phyloP scores from a whole-genome alignment of 2,797 vertebrate species.

The Cryptoprocta ferox region DNA sequence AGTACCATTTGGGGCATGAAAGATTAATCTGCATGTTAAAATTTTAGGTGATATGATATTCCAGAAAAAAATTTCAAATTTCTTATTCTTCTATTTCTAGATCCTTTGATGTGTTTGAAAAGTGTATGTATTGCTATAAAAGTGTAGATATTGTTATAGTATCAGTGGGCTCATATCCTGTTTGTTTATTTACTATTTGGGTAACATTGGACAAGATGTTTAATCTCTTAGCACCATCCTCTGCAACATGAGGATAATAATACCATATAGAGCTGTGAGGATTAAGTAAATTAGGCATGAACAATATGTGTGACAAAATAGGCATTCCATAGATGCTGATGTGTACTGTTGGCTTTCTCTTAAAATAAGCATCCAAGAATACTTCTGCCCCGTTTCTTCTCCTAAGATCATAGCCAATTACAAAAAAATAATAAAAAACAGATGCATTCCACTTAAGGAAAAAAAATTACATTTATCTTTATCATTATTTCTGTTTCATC shows the following conservation, averaged over 20 bases:
- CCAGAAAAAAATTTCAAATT: background rate
- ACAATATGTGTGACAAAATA: background rate
- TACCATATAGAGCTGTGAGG: background rate
- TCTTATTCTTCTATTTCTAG: background rate
- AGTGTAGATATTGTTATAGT: background rate
- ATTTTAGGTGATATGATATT: background rate
- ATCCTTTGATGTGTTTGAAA: background rate
- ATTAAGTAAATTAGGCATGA: background rate
- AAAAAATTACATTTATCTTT: background rate
- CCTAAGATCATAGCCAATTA: background rate
- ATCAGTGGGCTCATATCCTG: background rate
- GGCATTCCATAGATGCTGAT: background rate
- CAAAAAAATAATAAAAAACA: background rate
- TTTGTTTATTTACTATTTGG: background rate
- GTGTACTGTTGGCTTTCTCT: background rate
- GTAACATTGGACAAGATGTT: background rate
- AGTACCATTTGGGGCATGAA: background rate
- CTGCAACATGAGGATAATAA: background rate
- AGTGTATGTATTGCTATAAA: background rate
- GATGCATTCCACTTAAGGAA: background rate
- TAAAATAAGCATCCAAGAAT: background rate
- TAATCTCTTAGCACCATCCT: background rate
- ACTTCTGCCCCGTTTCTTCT: background rate
- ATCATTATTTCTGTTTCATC: slow-evolving; percentile 61
- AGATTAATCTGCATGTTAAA: background rate